These are phyloP conservation scores for Cardiocondyla obscurior DNA, from an alignment of 1,140 invertebrate species.

Conservation along the genomic window DNA sequence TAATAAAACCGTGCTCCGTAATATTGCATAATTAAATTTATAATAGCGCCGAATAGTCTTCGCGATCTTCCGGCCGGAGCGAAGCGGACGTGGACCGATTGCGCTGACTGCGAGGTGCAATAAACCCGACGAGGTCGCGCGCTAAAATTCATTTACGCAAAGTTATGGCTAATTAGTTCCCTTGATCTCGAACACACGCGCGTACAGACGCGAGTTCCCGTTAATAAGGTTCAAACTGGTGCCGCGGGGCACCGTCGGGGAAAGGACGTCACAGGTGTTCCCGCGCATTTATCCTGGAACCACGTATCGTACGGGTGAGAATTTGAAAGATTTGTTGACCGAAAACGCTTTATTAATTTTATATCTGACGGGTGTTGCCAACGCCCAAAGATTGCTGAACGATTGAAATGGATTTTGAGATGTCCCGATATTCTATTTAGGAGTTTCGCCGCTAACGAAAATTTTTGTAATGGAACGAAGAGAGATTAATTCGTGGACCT, in stretches of 20 bases:
- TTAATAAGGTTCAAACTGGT: constrained; percentile 55
- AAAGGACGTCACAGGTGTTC: neutral
- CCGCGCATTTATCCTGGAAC: neutral
- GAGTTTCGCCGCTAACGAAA: no score
- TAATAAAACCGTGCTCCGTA: neutral
- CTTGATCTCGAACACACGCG: constrained; percentile 6
- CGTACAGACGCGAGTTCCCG: constrained; percentile 55
- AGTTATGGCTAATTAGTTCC: constrained; percentile 71
- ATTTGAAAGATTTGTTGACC: neutral
- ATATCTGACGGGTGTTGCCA: neutral
- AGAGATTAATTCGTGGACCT: constrained; percentile 75
- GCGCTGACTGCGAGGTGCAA: constrained; percentile 17
- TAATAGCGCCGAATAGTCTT: neutral
- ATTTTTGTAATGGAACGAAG: constrained; percentile 69
- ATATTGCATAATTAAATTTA: constrained; percentile 18
- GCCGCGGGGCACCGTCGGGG: neutral
- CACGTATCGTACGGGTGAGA: neutral
- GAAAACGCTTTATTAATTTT: neutral
- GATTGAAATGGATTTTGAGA: no score
- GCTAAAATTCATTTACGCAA: constrained; percentile 60
- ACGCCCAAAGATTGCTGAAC: no score
- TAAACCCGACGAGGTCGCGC: constrained; percentile 56
- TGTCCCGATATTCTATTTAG: no score
- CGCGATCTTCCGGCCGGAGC: neutral
- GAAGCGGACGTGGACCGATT: neutral